Evolutionary conservation across 2,113 vertebrate species (phyloP).

Genomic region (Prolemur simus): DNA sequence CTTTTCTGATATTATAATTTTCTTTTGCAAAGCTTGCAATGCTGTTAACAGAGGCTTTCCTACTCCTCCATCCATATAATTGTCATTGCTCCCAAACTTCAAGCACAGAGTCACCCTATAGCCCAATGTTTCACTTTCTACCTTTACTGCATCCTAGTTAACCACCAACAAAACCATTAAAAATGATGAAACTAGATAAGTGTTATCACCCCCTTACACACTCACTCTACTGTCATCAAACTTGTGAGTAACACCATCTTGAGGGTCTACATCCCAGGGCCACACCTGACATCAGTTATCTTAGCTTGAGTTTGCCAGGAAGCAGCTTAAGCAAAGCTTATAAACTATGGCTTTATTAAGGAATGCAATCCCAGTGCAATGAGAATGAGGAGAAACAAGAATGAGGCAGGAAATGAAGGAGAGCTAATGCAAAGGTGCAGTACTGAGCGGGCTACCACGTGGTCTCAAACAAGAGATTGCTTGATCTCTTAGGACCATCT

Average conservation of each 20-base stretch:
- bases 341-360: not conserved
- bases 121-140: not conserved
- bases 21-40: not conserved
- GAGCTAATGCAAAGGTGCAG: not conserved
- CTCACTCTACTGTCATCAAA: not conserved
- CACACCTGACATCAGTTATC: not conserved
- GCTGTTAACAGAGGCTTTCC: not conserved
- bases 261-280: not conserved
- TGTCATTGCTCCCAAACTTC: not conserved
- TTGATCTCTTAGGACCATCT: not conserved
- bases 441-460: not conserved
- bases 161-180: not conserved
- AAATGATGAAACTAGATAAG: not conserved
- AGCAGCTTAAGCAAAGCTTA: not conserved
- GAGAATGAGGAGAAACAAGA: not conserved
- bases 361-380: not conserved
- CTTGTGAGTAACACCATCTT: not conserved
- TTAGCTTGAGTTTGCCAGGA: not conserved
- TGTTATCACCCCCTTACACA: not conserved
- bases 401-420: not conserved
- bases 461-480: not conserved
- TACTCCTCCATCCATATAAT: not conserved
- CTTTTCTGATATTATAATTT: not conserved
- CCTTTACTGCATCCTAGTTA: not conserved
- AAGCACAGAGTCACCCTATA: not conserved